These are phyloP conservation scores for Hyppa rectilinea DNA, from an alignment of 2,888 invertebrate species.

Conservation along the genomic window DNA sequence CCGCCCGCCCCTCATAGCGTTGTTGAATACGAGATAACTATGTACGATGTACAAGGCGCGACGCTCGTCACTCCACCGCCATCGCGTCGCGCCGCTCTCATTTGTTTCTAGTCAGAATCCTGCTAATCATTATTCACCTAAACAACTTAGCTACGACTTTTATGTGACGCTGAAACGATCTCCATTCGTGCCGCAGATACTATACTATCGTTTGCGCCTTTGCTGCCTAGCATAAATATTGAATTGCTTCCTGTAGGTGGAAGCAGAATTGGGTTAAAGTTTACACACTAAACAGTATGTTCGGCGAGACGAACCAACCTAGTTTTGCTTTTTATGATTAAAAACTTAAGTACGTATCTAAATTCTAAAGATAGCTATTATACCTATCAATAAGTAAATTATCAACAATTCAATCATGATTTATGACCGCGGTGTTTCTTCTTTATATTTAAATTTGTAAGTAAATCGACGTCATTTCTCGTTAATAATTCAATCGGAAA, in stretches of 20 bases:
- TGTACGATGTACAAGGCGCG: constrained; percentile 48
- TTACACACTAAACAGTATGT: constrained; percentile 26
- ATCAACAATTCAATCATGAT: background rate
- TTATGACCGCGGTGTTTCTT: too few species aligned
- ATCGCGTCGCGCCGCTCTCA: constrained; percentile 54
- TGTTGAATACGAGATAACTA: constrained; percentile 58
- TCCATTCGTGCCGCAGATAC: constrained; percentile 51
- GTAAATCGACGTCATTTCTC: background rate
- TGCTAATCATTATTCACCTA: constrained; percentile 31
- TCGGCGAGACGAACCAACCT: constrained; percentile 44
- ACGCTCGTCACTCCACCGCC: constrained; percentile 55
- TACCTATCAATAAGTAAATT: background rate
- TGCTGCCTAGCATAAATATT: constrained; percentile 40
- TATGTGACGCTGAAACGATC: constrained; percentile 31
- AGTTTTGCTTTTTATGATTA: constrained; percentile 46
- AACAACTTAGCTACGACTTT: constrained; percentile 20
- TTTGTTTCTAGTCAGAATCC: constrained; percentile 45
- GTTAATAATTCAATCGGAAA: background rate
- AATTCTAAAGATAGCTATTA: too few species aligned
- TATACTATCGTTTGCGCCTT: constrained; percentile 33
- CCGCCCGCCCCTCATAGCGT: constrained; percentile 65
- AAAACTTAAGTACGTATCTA: too few species aligned
- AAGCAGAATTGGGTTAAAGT: constrained; percentile 41
- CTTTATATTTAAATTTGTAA: background rate
- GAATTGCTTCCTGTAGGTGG: constrained; percentile 43